Evolutionary conservation across 2,113 vertebrate species (phyloP), one percentile per base, ranked within the genome.

Genomic region (Hippocampus mohnikei): DNA sequence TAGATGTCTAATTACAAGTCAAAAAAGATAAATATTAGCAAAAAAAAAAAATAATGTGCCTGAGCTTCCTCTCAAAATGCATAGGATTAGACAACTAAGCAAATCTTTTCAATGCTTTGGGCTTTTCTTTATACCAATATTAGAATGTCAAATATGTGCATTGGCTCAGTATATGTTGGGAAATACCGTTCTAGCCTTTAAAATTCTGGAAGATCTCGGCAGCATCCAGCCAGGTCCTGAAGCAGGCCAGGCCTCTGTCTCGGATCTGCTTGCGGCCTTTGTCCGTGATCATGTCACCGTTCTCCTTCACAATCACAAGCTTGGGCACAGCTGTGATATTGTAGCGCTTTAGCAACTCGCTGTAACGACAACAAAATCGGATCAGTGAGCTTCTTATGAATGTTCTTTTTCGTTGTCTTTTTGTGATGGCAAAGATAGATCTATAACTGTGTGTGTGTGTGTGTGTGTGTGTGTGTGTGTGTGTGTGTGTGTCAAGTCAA

Each of bases 161-260:
- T 16, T 6, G 46, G 46, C 16, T 48, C 16, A 48, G 16, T 18
- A 48, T 18, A 48, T 5, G 46, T 48, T 20, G 16, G 1, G 46
- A 18, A 48, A 48, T 5, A 6, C 16, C 15, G 5, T 46, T 61
- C 63, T 89, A 94, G 70, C 77, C 91, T 40, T 92, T 94, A 86
- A 99, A 99, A 87, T 98, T 97, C 90, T 96, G 96, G 84, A 99
- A 98, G 84, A 99, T 70, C 70, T 96, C 94, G 0, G 95, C 94
- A 6, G 87, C 91, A 20, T 96, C 94, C 70, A 96, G 72, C 96
- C 97, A 98, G 91, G 85, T 90, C 79, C 82, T 84, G 90, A 99
- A 97, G 87, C 96, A 96, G 73, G 93, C 90, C 20, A 94, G 87
- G 15, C 97, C 96, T 59, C 80, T 88, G 63, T 97, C 96, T 55